Base-by-base conservation (phyloP, 2,888 invertebrate species). In the Drosophila siamana region DNA sequence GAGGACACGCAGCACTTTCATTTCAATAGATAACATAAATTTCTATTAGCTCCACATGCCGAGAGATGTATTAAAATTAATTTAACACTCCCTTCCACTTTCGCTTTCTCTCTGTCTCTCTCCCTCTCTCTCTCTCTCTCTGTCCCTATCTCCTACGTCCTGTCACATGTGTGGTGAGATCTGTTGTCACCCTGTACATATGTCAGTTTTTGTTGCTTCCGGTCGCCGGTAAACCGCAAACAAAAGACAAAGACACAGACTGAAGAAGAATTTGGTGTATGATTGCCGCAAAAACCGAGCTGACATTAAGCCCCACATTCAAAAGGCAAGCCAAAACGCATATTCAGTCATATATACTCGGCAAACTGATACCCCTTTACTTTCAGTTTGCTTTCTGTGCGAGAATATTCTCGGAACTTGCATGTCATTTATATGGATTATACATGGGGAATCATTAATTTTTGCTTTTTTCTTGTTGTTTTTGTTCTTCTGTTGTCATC, bases 341-440 rank as follows among this genome's bases (percentile, higher is more conserved):
- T 64, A 48, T 64, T 60, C 36, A 44, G 52, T 71, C 48, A 41
- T 38, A 36, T 28, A 52, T 13, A 19, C n/a, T 24, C 28, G n/a
- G 48, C 46, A 51, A 33, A 33, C n/a, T 43, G 62, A 50, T 26
- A 63, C 52, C 64, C 71, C 54, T 62, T 74, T 65, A 44, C 33
- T 8, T 55, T 15, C 7, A 5, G 22, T 36, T 7, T 22, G 50
- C n/a, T 28, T 15, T 40, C 48, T 24, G 44, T 46, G 8, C 16
- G 46, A 36, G 24, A 44, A 46, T 9, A 24, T 56, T 43, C 56
- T 56, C 59, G 54, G 69, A 55, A 60, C 59, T 62, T 71, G 66
- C 54, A 64, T 74, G 66, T 74, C 86, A 86, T 86, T 89, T 85
- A 69, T 85, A 85, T 75, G 77, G 89, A 89, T 86, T 86, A 85